Evolutionary conservation across 2,888 invertebrate species (phyloP), one percentile per base, ranked within the genome.

Genomic region (Chrysotoxum bicinctum): DNA sequence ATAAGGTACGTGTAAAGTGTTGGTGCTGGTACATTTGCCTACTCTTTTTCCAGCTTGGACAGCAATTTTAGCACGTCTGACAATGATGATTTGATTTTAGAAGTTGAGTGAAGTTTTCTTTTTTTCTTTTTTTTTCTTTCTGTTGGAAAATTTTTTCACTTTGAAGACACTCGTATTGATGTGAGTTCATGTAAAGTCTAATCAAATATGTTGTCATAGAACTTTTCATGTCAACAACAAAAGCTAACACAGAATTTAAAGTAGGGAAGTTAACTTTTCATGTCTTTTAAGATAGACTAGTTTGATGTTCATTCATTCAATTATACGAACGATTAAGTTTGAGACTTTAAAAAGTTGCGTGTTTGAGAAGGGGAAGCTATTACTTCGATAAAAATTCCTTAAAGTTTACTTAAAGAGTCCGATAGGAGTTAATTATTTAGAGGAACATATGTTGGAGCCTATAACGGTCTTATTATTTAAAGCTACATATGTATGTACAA

Each of bases 51-150:
- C 19, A 66, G 30, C 30, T 66, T 56, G 50, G 52, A 58, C 23
- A 76, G 69, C 43, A 72, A 35, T 66, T 77, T 77, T 26, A 58
- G 72, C 58, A 62, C 26, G 66, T 58, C 21, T 37, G 58, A 72
- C 60, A 50, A 52, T 35, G 58, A 54, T 68, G 70, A 66, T 81
- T 81, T 66, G 75, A 81, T 81, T 81, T 60, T 40, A 52, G 81
- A 37, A 43, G 75, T 37, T 54, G 54, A 32, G 37, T 26, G n/a
- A 45, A 23, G 30, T 52, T 73, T 23, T 64, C 30, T 10, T n/a
- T 45, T 16, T n/a, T 1, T 54, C 16, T 30, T n/a, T 30, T 52
- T 52, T 50, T 14, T 50, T 1, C n/a, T n/a, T n/a, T n/a, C n/a
- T n/a, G 1, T 16, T 30, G 16, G 54, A 32, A n/a, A 26, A 50